Evolutionary conservation across 1,140 invertebrate genomes (phyloP).

Genomic region (Antheraea pernyi): DNA sequence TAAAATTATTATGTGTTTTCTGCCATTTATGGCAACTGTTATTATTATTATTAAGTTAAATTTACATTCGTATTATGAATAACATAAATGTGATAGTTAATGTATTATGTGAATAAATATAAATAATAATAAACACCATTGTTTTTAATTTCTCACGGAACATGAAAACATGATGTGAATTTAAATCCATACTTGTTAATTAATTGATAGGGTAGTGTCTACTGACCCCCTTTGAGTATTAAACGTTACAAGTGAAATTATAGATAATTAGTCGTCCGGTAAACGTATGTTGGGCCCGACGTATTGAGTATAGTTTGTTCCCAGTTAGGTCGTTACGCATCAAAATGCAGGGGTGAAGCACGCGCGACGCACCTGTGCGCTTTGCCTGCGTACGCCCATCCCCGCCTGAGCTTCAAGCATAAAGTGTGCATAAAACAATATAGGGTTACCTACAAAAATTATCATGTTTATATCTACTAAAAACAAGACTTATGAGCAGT

Average conservation of each 20-base stretch:
- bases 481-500: no score
- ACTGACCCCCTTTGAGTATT: background rate
- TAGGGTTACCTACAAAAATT: no score
- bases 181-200: no score
- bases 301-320: background rate
- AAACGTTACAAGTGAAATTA: constrained; percentile 41
- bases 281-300: constrained; percentile 10
- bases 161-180: no score
- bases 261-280: constrained; percentile 41
- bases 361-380: constrained; percentile 64
- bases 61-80: constrained; percentile 39
- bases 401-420: constrained; percentile 42
- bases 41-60: constrained; percentile 55
- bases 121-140: constrained; percentile 17
- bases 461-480: no score
- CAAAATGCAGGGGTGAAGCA: constrained; percentile 27
- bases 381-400: constrained; percentile 42
- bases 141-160: constrained; percentile 8
- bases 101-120: constrained; percentile 55
- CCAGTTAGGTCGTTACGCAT: constrained; percentile 8
- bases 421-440: background rate
- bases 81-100: background rate
- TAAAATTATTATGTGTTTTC: constrained; percentile 24
- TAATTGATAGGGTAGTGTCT: background rate
- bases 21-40: constrained; percentile 51